A percentile compares a stretch with the other conserved stretches of the same genome.
These are phyloP conservation scores for Sandelia bainsii DNA, from an alignment of 2,797 vertebrate genomes.

Conservation along the genomic window DNA sequence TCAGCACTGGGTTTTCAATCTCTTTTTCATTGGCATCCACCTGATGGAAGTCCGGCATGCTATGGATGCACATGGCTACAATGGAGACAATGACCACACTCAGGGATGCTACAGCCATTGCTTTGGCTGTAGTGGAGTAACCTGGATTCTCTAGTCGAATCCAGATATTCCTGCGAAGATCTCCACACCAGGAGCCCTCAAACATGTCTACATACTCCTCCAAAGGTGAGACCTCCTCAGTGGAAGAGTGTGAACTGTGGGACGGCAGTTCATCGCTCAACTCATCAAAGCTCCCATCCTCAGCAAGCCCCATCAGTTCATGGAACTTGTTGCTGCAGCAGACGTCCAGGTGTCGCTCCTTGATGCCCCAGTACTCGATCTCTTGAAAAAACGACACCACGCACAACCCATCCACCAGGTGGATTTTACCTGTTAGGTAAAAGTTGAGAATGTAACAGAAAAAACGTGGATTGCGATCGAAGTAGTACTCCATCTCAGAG, in stretches of 20 bases:
- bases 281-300: slow-evolving; percentile 86
- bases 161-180: slow-evolving; percentile 91
- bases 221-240: slow-evolving; percentile 85
- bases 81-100: slow-evolving; percentile 92
- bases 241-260: slow-evolving; percentile 85
- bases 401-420: slow-evolving; percentile 93
- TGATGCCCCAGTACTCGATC: slow-evolving; percentile 98
- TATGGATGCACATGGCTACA: slow-evolving; percentile 95
- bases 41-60: slow-evolving; percentile 92
- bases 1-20: slow-evolving; percentile 88
- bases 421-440: slow-evolving; percentile 94
- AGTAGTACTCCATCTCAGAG: slow-evolving; percentile 93
- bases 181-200: slow-evolving; percentile 87
- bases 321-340: slow-evolving; percentile 92
- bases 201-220: slow-evolving; percentile 90
- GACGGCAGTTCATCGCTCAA: slow-evolving; percentile 82
- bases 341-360: slow-evolving; percentile 89
- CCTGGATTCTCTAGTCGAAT: slow-evolving; percentile 93
- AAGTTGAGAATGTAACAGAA: slow-evolving; percentile 94
- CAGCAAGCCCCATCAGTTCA: slow-evolving; percentile 87
- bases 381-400: slow-evolving; percentile 95
- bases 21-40: slow-evolving; percentile 85
- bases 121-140: slow-evolving; percentile 88
- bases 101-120: slow-evolving; percentile 89
- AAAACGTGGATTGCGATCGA: slow-evolving; percentile 92